Conservation (phyloP, 2,888 invertebrate species). For the Drosophila pseudotakahashii region DNA sequence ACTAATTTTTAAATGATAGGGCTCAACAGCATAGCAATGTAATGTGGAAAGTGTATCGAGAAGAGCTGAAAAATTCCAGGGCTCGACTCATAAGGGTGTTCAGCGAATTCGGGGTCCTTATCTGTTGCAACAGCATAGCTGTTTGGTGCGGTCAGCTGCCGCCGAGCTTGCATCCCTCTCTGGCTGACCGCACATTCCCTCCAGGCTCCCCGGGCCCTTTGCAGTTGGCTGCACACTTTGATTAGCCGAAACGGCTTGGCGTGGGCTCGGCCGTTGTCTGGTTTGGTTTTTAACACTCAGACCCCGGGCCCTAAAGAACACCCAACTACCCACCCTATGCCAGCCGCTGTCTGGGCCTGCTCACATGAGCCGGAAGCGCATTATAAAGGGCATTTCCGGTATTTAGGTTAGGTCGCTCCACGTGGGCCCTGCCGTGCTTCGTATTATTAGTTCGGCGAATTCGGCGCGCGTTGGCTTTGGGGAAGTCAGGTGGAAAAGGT, state of each 20-base stretch:
- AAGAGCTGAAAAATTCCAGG: too few relatives aligned
- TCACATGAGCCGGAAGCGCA: constrained; percentile 76
- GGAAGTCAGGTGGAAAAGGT: constrained; percentile 59
- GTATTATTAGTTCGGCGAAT: constrained; percentile 58
- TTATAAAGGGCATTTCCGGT: constrained; percentile 80
- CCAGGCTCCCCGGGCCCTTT: constrained; percentile 50
- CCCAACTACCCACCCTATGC: not conserved
- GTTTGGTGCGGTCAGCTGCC: not conserved
- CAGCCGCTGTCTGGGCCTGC: constrained; percentile 36
- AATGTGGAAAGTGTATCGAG: too few relatives aligned
- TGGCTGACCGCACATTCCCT: not conserved
- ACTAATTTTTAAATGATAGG: too few relatives aligned
- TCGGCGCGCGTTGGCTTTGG: constrained; percentile 40
- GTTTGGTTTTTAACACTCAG: constrained; percentile 62
- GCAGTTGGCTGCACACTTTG: constrained; percentile 76
- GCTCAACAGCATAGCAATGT: too few relatives aligned
- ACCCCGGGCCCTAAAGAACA: constrained; percentile 1
- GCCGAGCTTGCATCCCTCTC: not conserved
- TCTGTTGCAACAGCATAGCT: not conserved
- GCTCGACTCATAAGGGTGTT: not conserved
- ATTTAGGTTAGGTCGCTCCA: constrained; percentile 56
- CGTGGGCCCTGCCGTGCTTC: constrained; percentile 22
- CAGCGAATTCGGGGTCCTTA: not conserved
- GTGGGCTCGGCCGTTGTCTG: constrained; percentile 29
- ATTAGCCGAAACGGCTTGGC: constrained; percentile 63